Evolutionary conservation across 2,888 invertebrate genomes (phyloP).

Genomic region (Gerosis bhagava): DNA sequence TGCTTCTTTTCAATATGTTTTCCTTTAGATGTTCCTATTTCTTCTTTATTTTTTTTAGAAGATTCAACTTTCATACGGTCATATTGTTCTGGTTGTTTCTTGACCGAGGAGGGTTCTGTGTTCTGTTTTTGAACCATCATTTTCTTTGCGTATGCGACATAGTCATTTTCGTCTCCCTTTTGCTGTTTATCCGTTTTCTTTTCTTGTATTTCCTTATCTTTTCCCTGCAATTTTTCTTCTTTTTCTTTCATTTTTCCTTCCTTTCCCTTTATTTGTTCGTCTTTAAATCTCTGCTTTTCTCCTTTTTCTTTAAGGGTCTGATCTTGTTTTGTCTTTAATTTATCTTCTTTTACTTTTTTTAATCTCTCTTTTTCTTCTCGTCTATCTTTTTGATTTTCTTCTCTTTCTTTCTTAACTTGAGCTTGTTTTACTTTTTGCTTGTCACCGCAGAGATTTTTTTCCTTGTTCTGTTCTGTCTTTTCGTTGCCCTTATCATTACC

Average conservation of each 20-base stretch:
- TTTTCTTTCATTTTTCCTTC: conserved; percentile 13
- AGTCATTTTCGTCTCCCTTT: conserved; percentile 18
- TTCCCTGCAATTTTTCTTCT: conserved; percentile 15
- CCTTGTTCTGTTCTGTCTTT: too few relatives aligned
- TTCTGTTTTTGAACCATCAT: conserved; percentile 13
- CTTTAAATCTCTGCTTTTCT: conserved; percentile 10
- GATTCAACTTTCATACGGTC: too few relatives aligned
- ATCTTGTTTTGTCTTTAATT: not conserved
- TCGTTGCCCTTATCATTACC: too few relatives aligned
- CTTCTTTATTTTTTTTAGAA: too few relatives aligned
- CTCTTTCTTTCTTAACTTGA: conserved; percentile 13
- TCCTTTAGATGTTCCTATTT: too few relatives aligned
- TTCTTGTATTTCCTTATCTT: conserved; percentile 23
- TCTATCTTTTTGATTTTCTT: conserved; percentile 10
- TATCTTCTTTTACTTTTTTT: conserved; percentile 15
- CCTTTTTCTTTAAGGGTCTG: conserved; percentile 8
- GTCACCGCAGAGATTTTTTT: too few relatives aligned
- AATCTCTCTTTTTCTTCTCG: conserved; percentile 11
- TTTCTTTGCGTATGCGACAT: conserved; percentile 1
- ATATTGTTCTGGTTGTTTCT: too few relatives aligned
- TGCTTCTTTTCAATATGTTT: not conserved
- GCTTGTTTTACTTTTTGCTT: conserved; percentile 3
- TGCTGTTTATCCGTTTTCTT: conserved; percentile 24
- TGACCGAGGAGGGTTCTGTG: too few relatives aligned
- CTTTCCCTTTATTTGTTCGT: conserved; percentile 14